Evolutionary conservation across 2,113 vertebrate species (phyloP), one percentile per base, ranked within the genome.

Genomic region (Pionites leucogaster): DNA sequence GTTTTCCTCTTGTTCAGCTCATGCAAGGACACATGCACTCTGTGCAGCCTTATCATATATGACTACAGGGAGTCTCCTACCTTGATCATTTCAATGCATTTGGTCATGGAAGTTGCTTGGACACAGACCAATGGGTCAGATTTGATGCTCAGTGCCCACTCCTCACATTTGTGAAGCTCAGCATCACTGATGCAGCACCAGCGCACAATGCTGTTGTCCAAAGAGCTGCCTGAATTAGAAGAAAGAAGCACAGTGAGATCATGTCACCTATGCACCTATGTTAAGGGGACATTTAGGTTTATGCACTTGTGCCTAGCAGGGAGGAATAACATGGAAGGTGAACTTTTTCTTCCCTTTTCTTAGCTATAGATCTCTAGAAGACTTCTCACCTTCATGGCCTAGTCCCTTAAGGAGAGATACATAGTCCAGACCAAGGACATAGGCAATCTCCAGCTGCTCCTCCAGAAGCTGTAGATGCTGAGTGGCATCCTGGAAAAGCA

Each of bases 101-200:
- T 97, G 7, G 97, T 97, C 98, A 98, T 98, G 24, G 99, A 99
- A 44, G 84, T 86, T 3, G 98, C 98, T 72, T 97, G 97, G 28
- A 99, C 97, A 59, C 99, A 99, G 90, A 99, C 99, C 69, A 99
- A 85, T 0, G 99, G 99, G 95, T 99, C 97, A 0, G 99, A 99
- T 94, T 98, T 98, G 90, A 99, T 98, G 65, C 76, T 99, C 65
- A 99, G 97, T 33, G 99, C 99, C 99, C 99, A 99, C 71, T 98
- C 98, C 95, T 99, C 99, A 78, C 99, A 99, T 53, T 99, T 99
- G 78, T 60, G 98, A 91, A 99, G 98, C 88, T 99, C 99, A 77
- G 98, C 98, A 3, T 97, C 85, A 53, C 99, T 99, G 82, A 99
- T 98, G 81, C 99, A 99, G 97, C 99, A 99, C 99, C 99, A 99